These are phyloP conservation scores for Orthonevra nobilis DNA, from an alignment of 2,888 invertebrate genomes.

Conservation along the genomic window DNA sequence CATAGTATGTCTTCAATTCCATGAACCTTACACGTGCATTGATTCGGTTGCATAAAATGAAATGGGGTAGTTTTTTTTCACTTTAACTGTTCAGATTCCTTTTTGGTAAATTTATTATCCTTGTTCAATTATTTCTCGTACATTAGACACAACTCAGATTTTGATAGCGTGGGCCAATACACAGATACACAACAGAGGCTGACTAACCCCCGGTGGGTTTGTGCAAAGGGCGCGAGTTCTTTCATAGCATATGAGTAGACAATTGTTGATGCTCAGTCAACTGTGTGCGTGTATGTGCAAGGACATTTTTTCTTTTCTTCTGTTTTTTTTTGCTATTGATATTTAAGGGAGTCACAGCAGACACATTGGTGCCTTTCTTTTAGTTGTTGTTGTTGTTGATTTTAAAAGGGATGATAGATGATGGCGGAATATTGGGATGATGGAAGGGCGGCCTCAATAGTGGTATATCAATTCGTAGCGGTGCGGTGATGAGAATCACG, in stretches of 20 bases:
- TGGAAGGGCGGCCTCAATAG: constrained; percentile 62
- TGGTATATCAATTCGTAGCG: constrained; percentile 68
- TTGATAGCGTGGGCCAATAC: constrained; percentile 60
- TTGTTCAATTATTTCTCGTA: constrained; percentile 63
- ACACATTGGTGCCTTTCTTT: constrained; percentile 62
- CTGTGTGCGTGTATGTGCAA: constrained; percentile 27
- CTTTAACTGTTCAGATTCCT: not conserved
- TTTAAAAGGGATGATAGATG: constrained; percentile 64
- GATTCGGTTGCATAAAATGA: no score
- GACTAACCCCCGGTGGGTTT: constrained; percentile 50
- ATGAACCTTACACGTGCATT: constrained; percentile 57
- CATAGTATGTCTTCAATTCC: no score
- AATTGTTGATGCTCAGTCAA: constrained; percentile 50
- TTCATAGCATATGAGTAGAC: constrained; percentile 2
- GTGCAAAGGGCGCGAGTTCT: constrained; percentile 69
- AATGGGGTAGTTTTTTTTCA: not conserved
- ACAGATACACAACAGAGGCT: no score
- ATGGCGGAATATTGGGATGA: not conserved
- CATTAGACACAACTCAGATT: constrained; percentile 46
- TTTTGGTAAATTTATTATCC: constrained; percentile 65
- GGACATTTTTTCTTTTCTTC: no score
- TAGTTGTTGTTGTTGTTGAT: not conserved
- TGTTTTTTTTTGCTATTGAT: constrained; percentile 21
- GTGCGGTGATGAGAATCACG: constrained; percentile 52
- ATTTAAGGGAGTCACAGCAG: constrained; percentile 35